These are phyloP conservation scores for Larimichthys polyactis DNA, from an alignment of 2,113 vertebrate species.

Conservation along the genomic window DNA sequence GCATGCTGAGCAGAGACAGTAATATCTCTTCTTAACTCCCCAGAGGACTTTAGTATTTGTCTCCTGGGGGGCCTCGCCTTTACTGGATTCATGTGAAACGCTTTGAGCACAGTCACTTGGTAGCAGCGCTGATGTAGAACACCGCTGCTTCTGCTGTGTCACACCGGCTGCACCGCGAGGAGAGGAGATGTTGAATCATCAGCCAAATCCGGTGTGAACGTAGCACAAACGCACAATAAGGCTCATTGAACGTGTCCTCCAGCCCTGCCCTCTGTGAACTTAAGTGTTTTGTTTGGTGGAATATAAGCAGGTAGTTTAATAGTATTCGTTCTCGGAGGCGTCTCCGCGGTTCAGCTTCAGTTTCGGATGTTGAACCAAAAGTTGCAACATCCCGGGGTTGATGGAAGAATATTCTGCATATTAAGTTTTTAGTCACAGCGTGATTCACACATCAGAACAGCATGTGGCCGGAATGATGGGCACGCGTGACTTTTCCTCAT, in stretches of 20 bases:
- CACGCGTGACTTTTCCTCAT: background rate
- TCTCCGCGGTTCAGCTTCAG: background rate
- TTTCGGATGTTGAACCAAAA: background rate
- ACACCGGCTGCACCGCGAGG: background rate
- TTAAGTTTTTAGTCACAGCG: conserved; percentile 25
- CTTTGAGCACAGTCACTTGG: background rate
- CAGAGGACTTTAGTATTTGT: background rate
- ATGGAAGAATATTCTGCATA: conserved; percentile 22
- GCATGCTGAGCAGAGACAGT: background rate
- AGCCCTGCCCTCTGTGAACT: background rate
- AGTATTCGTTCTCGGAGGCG: background rate
- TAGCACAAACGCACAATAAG: background rate
- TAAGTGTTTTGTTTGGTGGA: background rate
- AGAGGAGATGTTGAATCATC: conserved; percentile 9
- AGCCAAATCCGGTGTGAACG: background rate
- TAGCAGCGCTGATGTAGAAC: background rate
- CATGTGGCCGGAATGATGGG: background rate
- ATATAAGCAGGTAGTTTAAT: background rate
- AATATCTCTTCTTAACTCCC: conserved; percentile 6
- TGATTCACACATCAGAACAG: conserved; percentile 28
- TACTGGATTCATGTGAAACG: conserved; percentile 4
- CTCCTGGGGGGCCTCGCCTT: background rate
- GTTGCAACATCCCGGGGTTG: background rate
- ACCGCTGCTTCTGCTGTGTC: background rate
- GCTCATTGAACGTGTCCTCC: background rate